Evolutionary conservation across 2,888 invertebrate species (phyloP).

Genomic region (Coremacera marginata): DNA sequence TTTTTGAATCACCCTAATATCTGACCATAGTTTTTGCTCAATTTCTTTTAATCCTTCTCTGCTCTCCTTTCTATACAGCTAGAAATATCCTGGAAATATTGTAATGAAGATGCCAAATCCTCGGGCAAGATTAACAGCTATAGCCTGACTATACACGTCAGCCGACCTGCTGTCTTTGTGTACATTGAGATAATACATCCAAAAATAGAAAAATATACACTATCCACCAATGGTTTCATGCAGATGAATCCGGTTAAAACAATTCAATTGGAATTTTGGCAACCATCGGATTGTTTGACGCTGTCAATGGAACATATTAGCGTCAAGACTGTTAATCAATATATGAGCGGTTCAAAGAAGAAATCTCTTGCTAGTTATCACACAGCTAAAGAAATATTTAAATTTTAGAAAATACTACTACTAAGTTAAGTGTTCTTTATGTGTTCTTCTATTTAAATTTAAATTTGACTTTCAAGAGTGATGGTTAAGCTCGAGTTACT

Average conservation of each 20-base stretch:
- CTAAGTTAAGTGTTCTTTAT: neutral
- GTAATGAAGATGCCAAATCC: conserved; percentile 33
- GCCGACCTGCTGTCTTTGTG: conserved; percentile 64
- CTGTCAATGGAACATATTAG: conserved; percentile 54
- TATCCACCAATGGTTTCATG: conserved; percentile 67
- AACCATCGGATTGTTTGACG: conserved; percentile 50
- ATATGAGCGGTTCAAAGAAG: conserved; percentile 45
- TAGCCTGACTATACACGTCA: conserved; percentile 57
- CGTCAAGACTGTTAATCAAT: conserved; percentile 62
- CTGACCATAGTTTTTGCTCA: no score
- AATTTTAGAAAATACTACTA: neutral
- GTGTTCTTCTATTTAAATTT: neutral
- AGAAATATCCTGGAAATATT: conserved; percentile 46
- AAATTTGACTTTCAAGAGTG: no score
- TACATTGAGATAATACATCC: conserved; percentile 61
- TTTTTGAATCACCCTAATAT: no score
- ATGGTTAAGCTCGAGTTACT: no score
- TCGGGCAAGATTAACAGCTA: conserved; percentile 51
- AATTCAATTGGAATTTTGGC: conserved; percentile 58
- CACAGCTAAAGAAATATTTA: neutral
- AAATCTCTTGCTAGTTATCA: neutral
- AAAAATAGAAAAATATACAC: conserved; percentile 53
- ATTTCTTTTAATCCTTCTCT: neutral
- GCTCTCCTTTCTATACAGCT: conserved; percentile 38
- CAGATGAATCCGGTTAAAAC: conserved; percentile 61